Base-by-base conservation (phyloP, 2,888 invertebrate species). In the Lithophane semibrunnea region DNA sequence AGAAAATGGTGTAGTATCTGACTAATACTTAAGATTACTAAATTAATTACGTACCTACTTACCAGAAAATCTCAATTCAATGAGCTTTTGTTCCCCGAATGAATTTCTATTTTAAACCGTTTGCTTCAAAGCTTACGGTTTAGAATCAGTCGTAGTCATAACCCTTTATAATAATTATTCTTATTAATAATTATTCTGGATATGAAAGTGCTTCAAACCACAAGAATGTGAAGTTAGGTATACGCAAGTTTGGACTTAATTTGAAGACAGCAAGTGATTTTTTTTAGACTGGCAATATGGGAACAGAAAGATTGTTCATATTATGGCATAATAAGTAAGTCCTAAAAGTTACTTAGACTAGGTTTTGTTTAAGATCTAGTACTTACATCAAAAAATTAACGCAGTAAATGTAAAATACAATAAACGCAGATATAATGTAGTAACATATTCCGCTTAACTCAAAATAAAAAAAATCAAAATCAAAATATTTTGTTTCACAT, bases 141-240 rank as follows among this genome's bases (percentile, higher is more conserved):
- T 18, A 74, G 18, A 74, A 24, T 74, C 8, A 21, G 18, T 52
- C 0, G n/a, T 18, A 18, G 44, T 54, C 1, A 9, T 16, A 18
- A 8, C 24, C 21, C 21, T 64, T 73, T 58, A n/a, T n/a, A n/a
- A n/a, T n/a, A n/a, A n/a, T n/a, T n/a, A n/a, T 24, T 68, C 24
- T n/a, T 10, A 49, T 44, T 47, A 12, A 12, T 68, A 56, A 69
- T 49, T 29, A 29, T 68, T 71, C 37, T n/a, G 37, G 52, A 58
- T 44, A 44, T 21, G 13, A 58, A 75, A 76, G n/a, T 47, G 61
- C 47, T 56, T 12, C 10, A 63, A 64, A 67, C 76, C 63, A 47
- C 67, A 54, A 44, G 24, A 71, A 71, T 66, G 49, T 56, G 4
- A 52, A 54, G 12, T 29, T 16, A 44, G 7, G 29, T 9, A 16